These are phyloP conservation scores for Fulmarus glacialis DNA, from an alignment of 2,113 vertebrate species.

Conservation along the genomic window DNA sequence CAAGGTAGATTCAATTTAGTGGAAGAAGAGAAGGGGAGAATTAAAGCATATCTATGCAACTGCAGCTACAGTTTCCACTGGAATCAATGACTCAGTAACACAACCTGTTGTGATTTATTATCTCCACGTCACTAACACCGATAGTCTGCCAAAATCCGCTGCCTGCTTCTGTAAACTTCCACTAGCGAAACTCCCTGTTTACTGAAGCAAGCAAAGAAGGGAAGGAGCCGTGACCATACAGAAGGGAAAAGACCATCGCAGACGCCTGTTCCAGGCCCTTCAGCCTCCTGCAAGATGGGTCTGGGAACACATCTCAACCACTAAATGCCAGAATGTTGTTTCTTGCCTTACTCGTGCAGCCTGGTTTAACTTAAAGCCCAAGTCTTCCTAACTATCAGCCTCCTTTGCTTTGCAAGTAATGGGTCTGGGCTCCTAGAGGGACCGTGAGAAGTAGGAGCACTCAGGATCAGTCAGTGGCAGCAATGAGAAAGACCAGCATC, in stretches of 20 bases:
- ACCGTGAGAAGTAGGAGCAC: not conserved
- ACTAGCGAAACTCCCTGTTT: not conserved
- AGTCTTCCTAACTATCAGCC: not conserved
- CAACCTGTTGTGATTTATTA: constrained; percentile 41
- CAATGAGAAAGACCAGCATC: not conserved
- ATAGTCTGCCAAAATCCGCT: not conserved
- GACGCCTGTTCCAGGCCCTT: not conserved
- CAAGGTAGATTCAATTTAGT: not conserved
- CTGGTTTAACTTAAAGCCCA: not conserved
- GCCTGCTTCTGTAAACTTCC: constrained; percentile 25
- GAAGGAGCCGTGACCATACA: not conserved
- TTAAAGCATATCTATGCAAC: not conserved
- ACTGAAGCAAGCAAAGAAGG: not conserved
- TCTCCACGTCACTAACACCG: not conserved
- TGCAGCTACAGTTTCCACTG: constrained; percentile 41
- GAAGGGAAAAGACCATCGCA: not conserved
- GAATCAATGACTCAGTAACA: constrained; percentile 34
- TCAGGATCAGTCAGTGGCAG: not conserved
- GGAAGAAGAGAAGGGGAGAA: not conserved
- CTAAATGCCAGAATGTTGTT: not conserved
- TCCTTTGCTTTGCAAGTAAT: not conserved
- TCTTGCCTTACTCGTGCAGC: not conserved
- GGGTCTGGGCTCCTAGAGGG: not conserved
- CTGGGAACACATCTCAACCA: not conserved
- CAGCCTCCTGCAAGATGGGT: not conserved